Evolutionary conservation across 2,797 vertebrate species (phyloP).

Genomic region (Hafferia zeledoni): DNA sequence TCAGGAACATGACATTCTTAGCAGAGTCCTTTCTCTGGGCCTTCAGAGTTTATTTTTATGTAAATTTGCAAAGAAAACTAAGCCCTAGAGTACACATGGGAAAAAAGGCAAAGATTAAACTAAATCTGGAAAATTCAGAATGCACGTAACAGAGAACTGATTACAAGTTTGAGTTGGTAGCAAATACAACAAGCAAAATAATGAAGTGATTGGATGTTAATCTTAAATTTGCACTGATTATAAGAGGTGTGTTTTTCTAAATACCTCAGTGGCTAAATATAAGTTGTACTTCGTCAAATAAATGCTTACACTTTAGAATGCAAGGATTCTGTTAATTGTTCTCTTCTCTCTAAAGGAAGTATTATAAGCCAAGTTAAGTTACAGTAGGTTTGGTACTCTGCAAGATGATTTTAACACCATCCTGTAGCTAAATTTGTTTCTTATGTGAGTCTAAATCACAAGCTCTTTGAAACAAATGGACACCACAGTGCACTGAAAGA

Average conservation of each 20-base stretch:
- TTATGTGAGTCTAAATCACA: neutral
- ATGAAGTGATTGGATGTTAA: neutral
- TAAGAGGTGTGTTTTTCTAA: neutral
- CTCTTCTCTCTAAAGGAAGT: neutral
- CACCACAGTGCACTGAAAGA: neutral
- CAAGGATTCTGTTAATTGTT: neutral
- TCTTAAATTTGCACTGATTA: neutral
- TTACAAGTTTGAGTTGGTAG: neutral
- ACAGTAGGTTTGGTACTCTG: neutral
- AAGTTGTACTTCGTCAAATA: neutral
- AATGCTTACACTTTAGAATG: neutral
- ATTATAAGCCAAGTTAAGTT: neutral
- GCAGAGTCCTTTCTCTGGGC: neutral
- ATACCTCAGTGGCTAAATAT: neutral
- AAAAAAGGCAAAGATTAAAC: neutral
- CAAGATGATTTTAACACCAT: neutral
- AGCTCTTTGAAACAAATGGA: neutral
- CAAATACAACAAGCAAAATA: neutral
- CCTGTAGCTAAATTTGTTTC: neutral
- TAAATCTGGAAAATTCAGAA: neutral
- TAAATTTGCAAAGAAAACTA: neutral
- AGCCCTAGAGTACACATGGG: neutral
- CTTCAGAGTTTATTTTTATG: slow-evolving; percentile 31
- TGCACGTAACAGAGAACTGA: neutral
- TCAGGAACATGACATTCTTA: neutral